Percentiles rank a stretch among this genome's conserved stretches.
phyloP scores from a whole-genome alignment of 2,797 vertebrate genomes.

The Tiaroga cobitis region DNA sequence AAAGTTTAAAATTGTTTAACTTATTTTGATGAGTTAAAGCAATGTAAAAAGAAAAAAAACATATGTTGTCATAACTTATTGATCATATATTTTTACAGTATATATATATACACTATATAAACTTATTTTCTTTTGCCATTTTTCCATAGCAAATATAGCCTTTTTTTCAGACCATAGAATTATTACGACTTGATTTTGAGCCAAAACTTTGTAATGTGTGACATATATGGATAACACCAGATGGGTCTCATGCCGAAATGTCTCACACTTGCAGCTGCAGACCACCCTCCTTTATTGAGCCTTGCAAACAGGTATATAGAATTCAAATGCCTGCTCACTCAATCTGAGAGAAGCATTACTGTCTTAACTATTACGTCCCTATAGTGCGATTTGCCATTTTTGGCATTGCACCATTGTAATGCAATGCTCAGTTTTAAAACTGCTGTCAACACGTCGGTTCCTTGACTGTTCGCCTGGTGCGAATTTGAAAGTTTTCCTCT shows the following conservation, averaged over 20 bases:
- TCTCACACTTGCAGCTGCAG: conserved; percentile 43
- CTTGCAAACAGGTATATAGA: conserved; percentile 20
- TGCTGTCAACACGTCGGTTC: conserved; percentile 68
- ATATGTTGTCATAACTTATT: too few species aligned
- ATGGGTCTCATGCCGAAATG: conserved; percentile 12
- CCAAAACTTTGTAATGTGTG: not conserved
- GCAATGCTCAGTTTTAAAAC: conserved; percentile 65
- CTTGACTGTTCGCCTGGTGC: conserved; percentile 49
- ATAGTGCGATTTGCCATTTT: conserved; percentile 6
- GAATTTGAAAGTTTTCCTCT: conserved; percentile 67
- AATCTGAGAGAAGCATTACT: conserved; percentile 33
- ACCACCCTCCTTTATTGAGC: conserved; percentile 22
- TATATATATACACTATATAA: not conserved
- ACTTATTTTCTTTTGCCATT: too few species aligned
- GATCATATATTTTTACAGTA: not conserved
- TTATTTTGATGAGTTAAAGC: too few species aligned
- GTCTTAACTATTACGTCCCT: conserved; percentile 26
- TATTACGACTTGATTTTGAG: not conserved
- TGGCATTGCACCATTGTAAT: conserved; percentile 29
- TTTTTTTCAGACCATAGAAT: not conserved
- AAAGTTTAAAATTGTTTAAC: too few species aligned
- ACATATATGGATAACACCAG: not conserved
- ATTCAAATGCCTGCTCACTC: conserved; percentile 41
- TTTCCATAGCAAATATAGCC: not conserved
- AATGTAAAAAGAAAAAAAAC: too few species aligned